These are phyloP conservation scores for Xiphorhynchus erythropygius DNA, from an alignment of 2,797 vertebrate species.

Conservation along the genomic window DNA sequence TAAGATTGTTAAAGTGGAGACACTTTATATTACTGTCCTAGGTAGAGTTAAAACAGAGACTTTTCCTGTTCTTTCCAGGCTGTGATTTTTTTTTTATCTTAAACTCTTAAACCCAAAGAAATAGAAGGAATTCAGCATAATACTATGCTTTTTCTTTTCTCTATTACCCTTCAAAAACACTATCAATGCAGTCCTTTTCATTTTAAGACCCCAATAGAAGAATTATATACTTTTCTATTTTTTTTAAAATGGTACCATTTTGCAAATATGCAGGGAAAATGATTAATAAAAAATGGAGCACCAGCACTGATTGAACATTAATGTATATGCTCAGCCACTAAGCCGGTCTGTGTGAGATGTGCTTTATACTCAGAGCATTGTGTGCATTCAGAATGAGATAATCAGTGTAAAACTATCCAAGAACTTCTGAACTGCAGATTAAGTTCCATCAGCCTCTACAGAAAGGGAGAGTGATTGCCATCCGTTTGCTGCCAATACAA, in stretches of 20 bases:
- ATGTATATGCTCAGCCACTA: neutral
- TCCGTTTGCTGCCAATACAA: neutral
- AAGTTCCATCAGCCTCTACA: neutral
- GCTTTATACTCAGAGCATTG: neutral
- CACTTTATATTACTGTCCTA: neutral
- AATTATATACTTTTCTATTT: neutral
- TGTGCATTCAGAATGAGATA: constrained; percentile 1
- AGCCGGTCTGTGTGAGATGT: neutral
- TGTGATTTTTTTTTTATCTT: neutral
- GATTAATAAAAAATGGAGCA: neutral
- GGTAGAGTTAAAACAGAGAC: neutral
- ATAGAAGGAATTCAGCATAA: neutral
- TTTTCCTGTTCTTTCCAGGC: neutral
- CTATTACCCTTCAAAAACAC: neutral
- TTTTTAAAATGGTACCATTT: neutral
- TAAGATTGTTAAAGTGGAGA: neutral
- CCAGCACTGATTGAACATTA: neutral
- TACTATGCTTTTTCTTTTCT: neutral
- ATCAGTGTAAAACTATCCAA: constrained; percentile 13
- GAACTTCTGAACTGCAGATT: constrained; percentile 29
- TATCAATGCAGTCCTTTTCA: neutral
- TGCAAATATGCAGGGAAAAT: constrained; percentile 11
- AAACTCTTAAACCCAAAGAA: neutral
- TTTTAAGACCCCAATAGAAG: neutral
- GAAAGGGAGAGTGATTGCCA: neutral